Base-by-base conservation (phyloP, 2,888 invertebrate genomes). In the Caenorhabditis angaria region DNA sequence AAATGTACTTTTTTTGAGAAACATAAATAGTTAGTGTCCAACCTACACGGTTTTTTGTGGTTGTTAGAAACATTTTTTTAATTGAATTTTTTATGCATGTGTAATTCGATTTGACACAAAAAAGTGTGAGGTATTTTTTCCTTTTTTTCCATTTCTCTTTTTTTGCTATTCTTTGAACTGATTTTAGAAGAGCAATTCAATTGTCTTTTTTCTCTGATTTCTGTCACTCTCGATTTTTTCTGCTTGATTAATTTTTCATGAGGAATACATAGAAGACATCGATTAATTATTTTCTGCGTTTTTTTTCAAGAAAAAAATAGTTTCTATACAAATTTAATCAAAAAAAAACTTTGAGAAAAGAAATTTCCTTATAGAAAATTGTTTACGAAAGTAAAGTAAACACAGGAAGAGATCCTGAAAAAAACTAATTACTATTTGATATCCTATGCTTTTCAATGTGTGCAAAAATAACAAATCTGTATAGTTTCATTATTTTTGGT, bases 51-150 rank as follows among this genome's bases (percentile, higher is more conserved):
- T 41, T 41, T 41, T 14, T 41, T 41, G 10, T 2, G 14, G 41
- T 41, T 41, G 41, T 41, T 18, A 12, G 41, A 41, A 41, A 41
- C 41, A 41, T 41, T 41, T 41, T 41, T 41, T 41, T 41, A 41
- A 41, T 41, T 41, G 41, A 41, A 41, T 41, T 41, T 41, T 41
- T 41, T 41, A 41, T 41, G 41, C 41, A 41, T 41, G n/a, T n/a
- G 41, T 41, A 41, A 41, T 41, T 41, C 41, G 41, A 14, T 41
- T 41, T 41, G 41, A 41, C 41, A 41, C 10, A 41, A 41, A 41
- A 41, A 41, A 18, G 41, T 41, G 41, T 41, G 41, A 41, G 41
- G 41, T 41, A 41, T 41, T 41, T 41, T 18, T 41, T 32, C 32
- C 10, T 32, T 32, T 32, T 32, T 41, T 41, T 41, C n/a, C n/a